Percentiles rank a stretch among this genome's conserved stretches.
Evolutionary conservation across 2,888 invertebrate genomes (phyloP).

Genomic region (Philonicus albiceps): DNA sequence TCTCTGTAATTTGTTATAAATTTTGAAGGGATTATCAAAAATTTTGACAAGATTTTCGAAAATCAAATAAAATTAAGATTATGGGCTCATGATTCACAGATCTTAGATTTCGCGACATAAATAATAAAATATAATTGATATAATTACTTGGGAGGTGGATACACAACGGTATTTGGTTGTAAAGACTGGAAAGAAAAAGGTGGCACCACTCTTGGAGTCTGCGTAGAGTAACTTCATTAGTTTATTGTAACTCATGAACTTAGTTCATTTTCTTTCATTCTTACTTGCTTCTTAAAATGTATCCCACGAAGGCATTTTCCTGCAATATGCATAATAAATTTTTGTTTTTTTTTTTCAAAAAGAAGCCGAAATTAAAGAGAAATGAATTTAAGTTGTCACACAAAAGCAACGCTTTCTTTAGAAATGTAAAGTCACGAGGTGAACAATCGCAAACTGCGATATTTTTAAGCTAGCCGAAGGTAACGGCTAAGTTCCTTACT

Average conservation of each 20-base stretch:
- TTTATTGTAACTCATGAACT: not conserved
- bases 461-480: not conserved
- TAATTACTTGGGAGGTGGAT: constrained; percentile 57
- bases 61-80: no score
- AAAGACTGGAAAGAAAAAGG: constrained; percentile 61
- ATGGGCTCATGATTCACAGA: no score
- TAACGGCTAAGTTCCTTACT: not conserved
- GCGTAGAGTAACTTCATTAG: not conserved
- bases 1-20: constrained; percentile 51
- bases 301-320: not conserved
- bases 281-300: not conserved
- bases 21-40: no score
- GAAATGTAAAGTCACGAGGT: not conserved
- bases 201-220: constrained; percentile 56
- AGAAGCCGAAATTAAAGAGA: not conserved
- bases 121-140: not conserved
- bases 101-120: not conserved
- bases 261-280: not conserved
- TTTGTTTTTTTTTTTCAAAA: not conserved
- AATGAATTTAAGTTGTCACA: not conserved
- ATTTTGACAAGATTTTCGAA: no score
- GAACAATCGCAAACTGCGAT: not conserved
- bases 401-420: not conserved
- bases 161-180: constrained; percentile 58
- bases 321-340: constrained; percentile 13